Base-by-base conservation (phyloP, 2,888 invertebrate species). In the Acanthopleura granulata region DNA sequence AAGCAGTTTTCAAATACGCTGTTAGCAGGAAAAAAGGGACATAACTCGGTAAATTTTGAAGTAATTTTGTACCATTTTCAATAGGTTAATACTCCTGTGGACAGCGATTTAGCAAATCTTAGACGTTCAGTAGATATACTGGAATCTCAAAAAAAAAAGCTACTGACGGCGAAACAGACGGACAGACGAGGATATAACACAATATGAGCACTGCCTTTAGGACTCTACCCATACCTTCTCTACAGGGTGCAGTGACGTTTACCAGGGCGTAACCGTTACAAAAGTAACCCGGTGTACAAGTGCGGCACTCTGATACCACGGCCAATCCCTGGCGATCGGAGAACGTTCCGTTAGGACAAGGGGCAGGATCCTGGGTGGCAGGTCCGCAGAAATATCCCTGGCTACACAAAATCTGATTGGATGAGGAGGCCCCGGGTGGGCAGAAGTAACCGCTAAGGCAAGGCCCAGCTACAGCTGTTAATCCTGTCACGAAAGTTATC, bases 291-390 rank as follows among this genome's bases (percentile, higher is more conserved):
- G 82, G 80, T 0, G 85, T 84, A 78, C 89, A 89, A 11, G 72
- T 76, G 0, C 77, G 80, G 75, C 89, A 89, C 57, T 88, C 82
- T 14, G 79, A 75, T 25, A 72, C 74, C 0, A 78, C 74, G 1
- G 77, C 77, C 27, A 88, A 82, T 0, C 84, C 87, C 0, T 84
- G 81, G 30, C 81, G 81, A 78, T 89, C 87, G 69, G 88, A 88
- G 82, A 83, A 89, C 16, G 88, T 89, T 30, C 89, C 89, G 73
- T 87, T 87, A 15, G 88, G 86, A 77, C 89, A 89, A 11, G 81
- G 82, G 14, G 74, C 72, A 0, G 88, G 88, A 73, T 82, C 75
- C 57, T 85, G 83, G 16, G 88, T 86, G 25, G 83, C 86, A 18
- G 78, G 11, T 1, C 80, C 82, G 79, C 89, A 89, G 81, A 87